These are phyloP conservation scores for Eubucco bourcierii DNA, from an alignment of 2,113 vertebrate species.

Conservation along the genomic window DNA sequence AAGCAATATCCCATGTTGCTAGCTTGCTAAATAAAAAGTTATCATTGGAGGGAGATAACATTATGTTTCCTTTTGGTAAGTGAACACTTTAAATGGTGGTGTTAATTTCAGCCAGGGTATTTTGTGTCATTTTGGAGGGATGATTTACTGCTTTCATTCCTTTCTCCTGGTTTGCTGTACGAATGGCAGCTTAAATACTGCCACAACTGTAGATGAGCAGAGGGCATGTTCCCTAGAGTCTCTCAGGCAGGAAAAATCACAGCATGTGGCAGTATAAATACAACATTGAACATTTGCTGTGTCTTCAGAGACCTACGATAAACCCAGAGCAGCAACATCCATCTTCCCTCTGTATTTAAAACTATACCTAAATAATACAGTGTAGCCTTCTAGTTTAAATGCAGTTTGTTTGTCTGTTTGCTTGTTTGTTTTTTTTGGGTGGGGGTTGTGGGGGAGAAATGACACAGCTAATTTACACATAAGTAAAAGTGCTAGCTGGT, in stretches of 20 bases:
- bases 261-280: neutral
- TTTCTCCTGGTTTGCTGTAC: neutral
- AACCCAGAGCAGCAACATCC: neutral
- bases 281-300: neutral
- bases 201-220: neutral
- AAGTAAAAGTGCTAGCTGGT: neutral
- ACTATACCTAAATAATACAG: neutral
- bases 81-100: neutral
- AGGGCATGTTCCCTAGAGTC: neutral
- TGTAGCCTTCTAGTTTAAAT: neutral
- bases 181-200: constrained; percentile 3
- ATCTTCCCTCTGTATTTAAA: neutral
- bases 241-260: constrained; percentile 14
- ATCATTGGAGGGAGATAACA: neutral
- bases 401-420: neutral
- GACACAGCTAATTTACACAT: neutral
- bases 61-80: neutral
- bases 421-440: too few relatives aligned
- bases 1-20: neutral
- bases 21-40: neutral
- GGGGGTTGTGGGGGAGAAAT: too few relatives aligned
- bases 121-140: neutral
- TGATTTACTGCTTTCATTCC: neutral
- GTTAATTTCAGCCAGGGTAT: neutral
- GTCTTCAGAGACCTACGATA: neutral